These are phyloP conservation scores for Phoxinus phoxinus DNA, from an alignment of 2,113 vertebrate species.

Conservation along the genomic window DNA sequence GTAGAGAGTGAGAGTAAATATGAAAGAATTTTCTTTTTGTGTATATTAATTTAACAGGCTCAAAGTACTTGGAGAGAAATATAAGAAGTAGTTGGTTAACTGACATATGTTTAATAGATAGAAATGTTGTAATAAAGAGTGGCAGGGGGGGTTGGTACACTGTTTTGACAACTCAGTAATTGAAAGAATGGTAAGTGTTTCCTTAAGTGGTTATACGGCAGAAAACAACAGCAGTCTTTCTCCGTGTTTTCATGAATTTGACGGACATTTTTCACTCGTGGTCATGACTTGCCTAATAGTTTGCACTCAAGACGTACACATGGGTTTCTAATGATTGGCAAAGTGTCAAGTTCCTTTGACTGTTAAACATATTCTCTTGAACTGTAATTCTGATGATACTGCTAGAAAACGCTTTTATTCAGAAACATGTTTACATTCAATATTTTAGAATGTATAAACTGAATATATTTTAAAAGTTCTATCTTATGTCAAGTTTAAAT, in stretches of 20 bases:
- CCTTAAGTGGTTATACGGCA: neutral
- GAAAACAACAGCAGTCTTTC: neutral
- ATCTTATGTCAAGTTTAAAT: no score
- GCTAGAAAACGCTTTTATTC: no score
- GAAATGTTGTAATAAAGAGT: neutral
- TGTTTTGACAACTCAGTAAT: conserved; percentile 14
- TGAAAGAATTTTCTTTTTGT: neutral
- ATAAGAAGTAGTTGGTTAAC: neutral
- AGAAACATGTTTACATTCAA: no score
- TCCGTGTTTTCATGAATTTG: neutral
- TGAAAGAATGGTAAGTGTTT: conserved; percentile 10
- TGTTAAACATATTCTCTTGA: no score
- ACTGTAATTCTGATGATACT: no score
- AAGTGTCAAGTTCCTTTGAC: no score
- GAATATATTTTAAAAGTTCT: no score
- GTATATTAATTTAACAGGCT: neutral
- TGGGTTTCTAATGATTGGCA: no score
- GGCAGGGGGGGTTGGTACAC: neutral
- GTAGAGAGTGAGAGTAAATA: neutral
- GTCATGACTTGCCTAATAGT: neutral
- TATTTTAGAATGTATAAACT: no score
- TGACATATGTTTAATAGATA: neutral
- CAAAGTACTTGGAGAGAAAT: neutral
- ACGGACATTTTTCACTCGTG: neutral
- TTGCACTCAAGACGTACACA: neutral